Evolutionary conservation across 2,888 invertebrate species (phyloP), one percentile per base, ranked within the genome.

Genomic region (Pediacus dermestoides): DNA sequence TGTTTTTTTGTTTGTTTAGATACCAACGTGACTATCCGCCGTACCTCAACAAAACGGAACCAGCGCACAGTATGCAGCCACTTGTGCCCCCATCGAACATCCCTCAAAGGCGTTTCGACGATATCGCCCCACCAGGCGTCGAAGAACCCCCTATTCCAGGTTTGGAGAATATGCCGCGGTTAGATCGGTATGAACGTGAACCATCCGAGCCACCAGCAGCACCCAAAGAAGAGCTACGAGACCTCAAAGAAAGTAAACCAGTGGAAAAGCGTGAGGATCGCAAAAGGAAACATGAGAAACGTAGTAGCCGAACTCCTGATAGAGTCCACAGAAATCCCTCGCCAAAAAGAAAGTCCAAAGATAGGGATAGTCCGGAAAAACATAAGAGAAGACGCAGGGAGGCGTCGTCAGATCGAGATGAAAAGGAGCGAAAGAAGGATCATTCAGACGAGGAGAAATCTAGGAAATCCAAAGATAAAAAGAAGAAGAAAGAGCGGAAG

Each of bases 91-190:
- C 51, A 13, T 37, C 51, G 34, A 54, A 41, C 39, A 56, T 36
- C 50, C 57, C 62, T 2, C 54, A 58, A 7, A 53, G 62, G 15
- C 55, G 60, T 30, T 63, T 73, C 34, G 78, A 77, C 53, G 78
- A 78, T 52, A 75, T 78, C 26, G 72, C 74, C 39, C 78, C 78
- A 9, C 79, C 79, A 4, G 79, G 78, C 8, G 78, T 80, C 1
- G 75, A 76, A 40, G 78, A 80, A 56, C 78, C 80, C 3, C 74
- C 78, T 1, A 74, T 77, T 11, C 79, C 78, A 22, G 80, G 80
- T 13, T 76, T 77, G 57, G 80, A 80, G 57, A 73, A 73, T 13
- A 72, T 76, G 1, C 51, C 48, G 9, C 52, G 53, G 2, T 47
- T 50, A 8, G 48, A 51, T 21, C 46, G 52, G 23, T 50, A 44